These are phyloP conservation scores for Agriopis marginaria DNA, from an alignment of 2,888 invertebrate genomes.

Conservation along the genomic window DNA sequence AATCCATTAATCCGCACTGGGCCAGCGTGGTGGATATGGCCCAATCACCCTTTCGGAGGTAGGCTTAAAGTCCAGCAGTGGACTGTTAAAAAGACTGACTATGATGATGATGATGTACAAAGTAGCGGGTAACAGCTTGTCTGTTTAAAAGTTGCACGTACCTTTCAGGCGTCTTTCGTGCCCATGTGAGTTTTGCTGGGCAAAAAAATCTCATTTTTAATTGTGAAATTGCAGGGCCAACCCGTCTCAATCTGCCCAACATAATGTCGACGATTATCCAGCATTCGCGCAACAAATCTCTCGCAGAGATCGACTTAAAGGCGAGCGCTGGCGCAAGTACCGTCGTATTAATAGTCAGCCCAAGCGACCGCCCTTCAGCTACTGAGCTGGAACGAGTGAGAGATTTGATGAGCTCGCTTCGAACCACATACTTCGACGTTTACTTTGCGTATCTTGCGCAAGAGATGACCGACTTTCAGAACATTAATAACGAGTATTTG, in stretches of 20 bases:
- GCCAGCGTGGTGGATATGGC: no score
- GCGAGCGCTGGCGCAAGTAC: slow-evolving; percentile 76
- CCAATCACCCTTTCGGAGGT: no score
- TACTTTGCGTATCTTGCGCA: slow-evolving; percentile 83
- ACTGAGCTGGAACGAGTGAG: slow-evolving; percentile 73
- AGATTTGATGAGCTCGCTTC: slow-evolving; percentile 74
- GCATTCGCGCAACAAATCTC: slow-evolving; percentile 77
- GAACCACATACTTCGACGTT: slow-evolving; percentile 81
- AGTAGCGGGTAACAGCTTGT: no score
- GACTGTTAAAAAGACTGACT: no score
- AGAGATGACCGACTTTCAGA: slow-evolving; percentile 74
- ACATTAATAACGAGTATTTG: slow-evolving; percentile 77
- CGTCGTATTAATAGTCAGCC: slow-evolving; percentile 83
- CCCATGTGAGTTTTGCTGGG: no score
- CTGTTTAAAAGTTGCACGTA: no score
- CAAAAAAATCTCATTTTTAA: not conserved
- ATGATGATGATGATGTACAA: no score
- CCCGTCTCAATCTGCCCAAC: slow-evolving; percentile 78
- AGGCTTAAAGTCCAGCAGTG: no score
- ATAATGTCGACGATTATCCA: slow-evolving; percentile 79
- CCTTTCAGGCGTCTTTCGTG: not conserved
- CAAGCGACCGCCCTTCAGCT: slow-evolving; percentile 76
- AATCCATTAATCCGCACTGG: no score
- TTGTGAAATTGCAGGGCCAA: slow-evolving; percentile 78
- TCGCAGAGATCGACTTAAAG: slow-evolving; percentile 64